Evolutionary conservation across 2,113 vertebrate genomes (phyloP).

Genomic region (Muntiacus muntjak): DNA sequence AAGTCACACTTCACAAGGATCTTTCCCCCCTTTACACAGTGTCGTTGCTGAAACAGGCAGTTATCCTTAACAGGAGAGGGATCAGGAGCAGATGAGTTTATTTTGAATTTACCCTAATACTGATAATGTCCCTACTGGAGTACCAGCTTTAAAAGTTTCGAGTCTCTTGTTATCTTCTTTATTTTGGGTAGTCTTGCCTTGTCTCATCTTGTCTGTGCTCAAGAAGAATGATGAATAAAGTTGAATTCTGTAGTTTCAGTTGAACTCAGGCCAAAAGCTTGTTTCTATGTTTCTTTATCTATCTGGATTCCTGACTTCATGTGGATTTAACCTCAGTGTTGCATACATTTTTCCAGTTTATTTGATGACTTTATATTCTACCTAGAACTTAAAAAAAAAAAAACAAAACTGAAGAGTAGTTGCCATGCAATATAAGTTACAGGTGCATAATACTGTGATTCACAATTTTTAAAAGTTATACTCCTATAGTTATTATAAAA

Average conservation of each 20-base stretch:
- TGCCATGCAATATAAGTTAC: neutral
- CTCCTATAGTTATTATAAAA: neutral
- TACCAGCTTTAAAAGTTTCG: neutral
- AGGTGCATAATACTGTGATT: neutral
- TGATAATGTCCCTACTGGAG: rapidly evolving
- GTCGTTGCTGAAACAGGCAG: neutral
- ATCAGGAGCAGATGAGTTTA: neutral
- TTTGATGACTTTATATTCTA: neutral
- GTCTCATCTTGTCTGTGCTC: neutral
- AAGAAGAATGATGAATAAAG: neutral
- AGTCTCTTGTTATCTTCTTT: neutral
- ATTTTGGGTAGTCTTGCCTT: neutral
- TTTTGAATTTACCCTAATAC: neutral
- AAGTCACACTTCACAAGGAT: neutral
- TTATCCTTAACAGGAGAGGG: neutral
- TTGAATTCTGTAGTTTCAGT: neutral
- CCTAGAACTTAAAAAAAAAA: neutral
- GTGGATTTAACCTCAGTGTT: neutral
- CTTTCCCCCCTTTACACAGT: neutral
- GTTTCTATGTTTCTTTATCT: neutral
- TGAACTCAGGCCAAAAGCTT: neutral
- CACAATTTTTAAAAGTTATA: neutral
- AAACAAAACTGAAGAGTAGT: neutral
- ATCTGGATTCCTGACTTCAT: neutral
- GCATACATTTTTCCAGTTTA: neutral